Conservation (phyloP, 2,113 vertebrate species). For the Phrynosoma platyrhinos region DNA sequence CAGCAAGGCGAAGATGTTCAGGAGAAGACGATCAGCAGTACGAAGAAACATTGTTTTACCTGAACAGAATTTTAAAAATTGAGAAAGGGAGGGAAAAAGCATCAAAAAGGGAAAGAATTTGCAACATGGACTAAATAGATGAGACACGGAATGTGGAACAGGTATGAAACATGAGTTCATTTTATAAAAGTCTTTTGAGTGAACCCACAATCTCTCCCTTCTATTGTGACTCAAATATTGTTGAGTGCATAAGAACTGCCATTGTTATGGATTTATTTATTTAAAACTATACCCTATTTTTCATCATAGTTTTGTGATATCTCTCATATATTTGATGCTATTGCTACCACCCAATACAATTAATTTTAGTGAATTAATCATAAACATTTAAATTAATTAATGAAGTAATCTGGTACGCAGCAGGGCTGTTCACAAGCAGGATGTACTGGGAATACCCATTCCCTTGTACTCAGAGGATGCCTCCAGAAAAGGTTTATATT, state of each 20-base stretch:
- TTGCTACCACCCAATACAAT: background rate
- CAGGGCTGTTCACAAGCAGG: background rate
- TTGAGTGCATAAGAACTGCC: background rate
- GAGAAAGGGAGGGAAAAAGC: background rate
- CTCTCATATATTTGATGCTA: too few species aligned
- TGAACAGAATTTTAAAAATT: background rate
- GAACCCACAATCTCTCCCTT: background rate
- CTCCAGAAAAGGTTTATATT: too few species aligned
- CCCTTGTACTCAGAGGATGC: background rate
- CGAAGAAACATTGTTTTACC: background rate
- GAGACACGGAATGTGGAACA: background rate
- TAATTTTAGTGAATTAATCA: background rate
- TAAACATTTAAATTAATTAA: background rate
- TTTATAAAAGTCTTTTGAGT: background rate
- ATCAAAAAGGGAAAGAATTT: background rate
- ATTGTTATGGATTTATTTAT: background rate
- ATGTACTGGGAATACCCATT: background rate
- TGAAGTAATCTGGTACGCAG: background rate
- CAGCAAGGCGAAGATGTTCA: background rate
- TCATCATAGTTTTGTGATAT: background rate
- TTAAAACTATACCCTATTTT: background rate
- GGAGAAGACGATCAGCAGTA: background rate
- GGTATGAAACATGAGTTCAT: background rate
- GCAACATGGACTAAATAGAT: background rate
- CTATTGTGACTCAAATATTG: background rate